A percentile compares a stretch with the other conserved stretches of the same genome.
Evolutionary conservation across 2,888 invertebrate species (phyloP).

Genomic region (Leistus spinibarbis): DNA sequence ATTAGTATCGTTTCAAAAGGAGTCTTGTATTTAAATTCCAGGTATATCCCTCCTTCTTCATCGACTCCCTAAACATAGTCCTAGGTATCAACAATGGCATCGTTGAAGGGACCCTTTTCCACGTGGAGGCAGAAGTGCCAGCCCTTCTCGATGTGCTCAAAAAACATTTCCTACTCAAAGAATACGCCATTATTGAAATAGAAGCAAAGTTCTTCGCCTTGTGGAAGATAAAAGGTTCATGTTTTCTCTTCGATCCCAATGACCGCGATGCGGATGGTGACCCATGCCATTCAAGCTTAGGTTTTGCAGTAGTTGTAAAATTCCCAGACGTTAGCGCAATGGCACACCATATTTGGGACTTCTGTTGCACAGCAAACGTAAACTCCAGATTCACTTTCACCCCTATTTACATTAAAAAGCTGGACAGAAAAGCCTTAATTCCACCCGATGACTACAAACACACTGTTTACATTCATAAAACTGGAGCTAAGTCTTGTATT

Average conservation of each 20-base stretch:
- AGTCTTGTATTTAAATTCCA: slow-evolving; percentile 4
- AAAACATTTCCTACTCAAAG: slow-evolving; percentile 65
- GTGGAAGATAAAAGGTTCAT: slow-evolving; percentile 60
- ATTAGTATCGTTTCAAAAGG: not conserved
- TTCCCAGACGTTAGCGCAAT: not conserved
- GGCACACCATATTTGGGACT: not conserved
- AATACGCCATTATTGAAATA: slow-evolving; percentile 61
- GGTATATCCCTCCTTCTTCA: slow-evolving; percentile 14
- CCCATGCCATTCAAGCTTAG: slow-evolving; percentile 33
- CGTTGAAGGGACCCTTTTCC: not conserved
- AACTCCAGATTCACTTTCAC: slow-evolving; percentile 3
- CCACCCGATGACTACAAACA: not conserved
- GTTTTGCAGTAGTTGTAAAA: not conserved
- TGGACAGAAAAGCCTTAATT: not conserved
- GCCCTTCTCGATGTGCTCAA: slow-evolving; percentile 53
- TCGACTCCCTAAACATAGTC: slow-evolving; percentile 4
- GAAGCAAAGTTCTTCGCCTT: slow-evolving; percentile 62
- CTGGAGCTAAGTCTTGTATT: not conserved
- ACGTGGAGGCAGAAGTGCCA: not conserved
- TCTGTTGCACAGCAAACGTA: not conserved
- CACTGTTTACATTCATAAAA: not conserved
- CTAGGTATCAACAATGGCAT: not conserved
- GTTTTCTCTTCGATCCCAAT: slow-evolving; percentile 67
- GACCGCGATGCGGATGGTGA: slow-evolving; percentile 61
- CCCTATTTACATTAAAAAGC: slow-evolving; percentile 14